Evolutionary conservation across 2,797 vertebrate genomes (phyloP).

Genomic region (Carcharodon carcharias): DNA sequence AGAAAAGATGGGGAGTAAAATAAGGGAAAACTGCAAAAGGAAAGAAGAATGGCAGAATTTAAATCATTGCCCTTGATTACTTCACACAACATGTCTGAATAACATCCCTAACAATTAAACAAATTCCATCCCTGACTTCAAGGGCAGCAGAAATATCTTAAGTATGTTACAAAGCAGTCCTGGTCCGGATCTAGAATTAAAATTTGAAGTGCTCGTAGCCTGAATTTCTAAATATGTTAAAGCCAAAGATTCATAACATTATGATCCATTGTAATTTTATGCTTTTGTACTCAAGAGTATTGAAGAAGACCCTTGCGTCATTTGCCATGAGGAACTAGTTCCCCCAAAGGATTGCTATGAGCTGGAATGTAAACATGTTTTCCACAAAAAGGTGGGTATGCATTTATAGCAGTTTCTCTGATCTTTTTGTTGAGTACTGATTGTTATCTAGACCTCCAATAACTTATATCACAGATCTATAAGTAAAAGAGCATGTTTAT

Average conservation of each 20-base stretch:
- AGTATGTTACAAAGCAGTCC: background rate
- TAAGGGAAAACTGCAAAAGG: background rate
- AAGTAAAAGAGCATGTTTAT: background rate
- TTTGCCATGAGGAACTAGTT: constrained; percentile 33
- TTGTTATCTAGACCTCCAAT: background rate
- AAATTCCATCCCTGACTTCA: background rate
- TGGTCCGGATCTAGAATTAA: background rate
- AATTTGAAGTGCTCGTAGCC: background rate
- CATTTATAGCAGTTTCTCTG: background rate
- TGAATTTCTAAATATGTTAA: background rate
- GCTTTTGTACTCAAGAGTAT: background rate
- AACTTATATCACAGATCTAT: background rate
- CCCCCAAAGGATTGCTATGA: constrained; percentile 3
- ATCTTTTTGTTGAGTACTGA: background rate
- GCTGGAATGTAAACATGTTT: constrained; percentile 34
- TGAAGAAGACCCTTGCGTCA: constrained; percentile 34
- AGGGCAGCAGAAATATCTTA: background rate
- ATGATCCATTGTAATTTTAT: background rate
- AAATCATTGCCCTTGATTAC: background rate
- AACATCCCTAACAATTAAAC: background rate
- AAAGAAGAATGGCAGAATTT: background rate
- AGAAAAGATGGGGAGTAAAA: background rate
- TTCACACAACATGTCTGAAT: background rate
- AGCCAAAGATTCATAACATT: background rate
- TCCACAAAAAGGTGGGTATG: constrained; percentile 32